Percentiles rank a stretch among this genome's conserved stretches.
Evolutionary conservation across 1,140 invertebrate genomes (phyloP).

Genomic region (Bombus pyrosoma): DNA sequence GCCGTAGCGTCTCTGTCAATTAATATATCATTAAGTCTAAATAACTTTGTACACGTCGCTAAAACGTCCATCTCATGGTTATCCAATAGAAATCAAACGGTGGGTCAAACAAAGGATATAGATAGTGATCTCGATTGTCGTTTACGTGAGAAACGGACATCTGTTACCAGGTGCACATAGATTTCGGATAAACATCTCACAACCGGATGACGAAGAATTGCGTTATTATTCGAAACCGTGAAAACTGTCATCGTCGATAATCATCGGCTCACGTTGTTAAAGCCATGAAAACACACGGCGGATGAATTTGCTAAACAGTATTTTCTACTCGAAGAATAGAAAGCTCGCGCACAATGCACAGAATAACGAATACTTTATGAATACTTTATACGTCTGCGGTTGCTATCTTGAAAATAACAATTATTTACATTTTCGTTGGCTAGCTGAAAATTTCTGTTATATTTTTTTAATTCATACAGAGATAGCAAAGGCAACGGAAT

Average conservation of each 20-base stretch:
- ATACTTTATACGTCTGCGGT: background rate
- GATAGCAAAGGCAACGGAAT: too few relatives aligned
- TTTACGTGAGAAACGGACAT: constrained; percentile 74
- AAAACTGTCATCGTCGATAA: constrained; percentile 50
- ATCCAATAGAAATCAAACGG: constrained; percentile 44
- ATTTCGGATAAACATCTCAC: constrained; percentile 73
- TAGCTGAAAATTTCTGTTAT: too few relatives aligned
- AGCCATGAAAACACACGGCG: constrained; percentile 17
- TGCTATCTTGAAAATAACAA: background rate
- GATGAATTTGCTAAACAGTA: constrained; percentile 24
- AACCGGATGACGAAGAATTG: constrained; percentile 67
- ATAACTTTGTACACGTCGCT: constrained; percentile 9
- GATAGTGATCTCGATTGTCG: constrained; percentile 71
- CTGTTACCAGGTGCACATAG: constrained; percentile 65
- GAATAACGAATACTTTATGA: background rate
- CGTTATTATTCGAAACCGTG: constrained; percentile 66
- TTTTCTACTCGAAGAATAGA: background rate
- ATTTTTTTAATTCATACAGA: background rate
- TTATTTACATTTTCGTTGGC: background rate
- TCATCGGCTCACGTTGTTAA: constrained; percentile 43
- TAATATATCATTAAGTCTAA: background rate
- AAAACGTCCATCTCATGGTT: constrained; percentile 4
- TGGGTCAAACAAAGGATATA: constrained; percentile 43
- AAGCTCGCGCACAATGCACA: background rate
- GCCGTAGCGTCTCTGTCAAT: background rate